Evolutionary conservation across 2,888 invertebrate species (phyloP).

Genomic region (Nycteola revayana): DNA sequence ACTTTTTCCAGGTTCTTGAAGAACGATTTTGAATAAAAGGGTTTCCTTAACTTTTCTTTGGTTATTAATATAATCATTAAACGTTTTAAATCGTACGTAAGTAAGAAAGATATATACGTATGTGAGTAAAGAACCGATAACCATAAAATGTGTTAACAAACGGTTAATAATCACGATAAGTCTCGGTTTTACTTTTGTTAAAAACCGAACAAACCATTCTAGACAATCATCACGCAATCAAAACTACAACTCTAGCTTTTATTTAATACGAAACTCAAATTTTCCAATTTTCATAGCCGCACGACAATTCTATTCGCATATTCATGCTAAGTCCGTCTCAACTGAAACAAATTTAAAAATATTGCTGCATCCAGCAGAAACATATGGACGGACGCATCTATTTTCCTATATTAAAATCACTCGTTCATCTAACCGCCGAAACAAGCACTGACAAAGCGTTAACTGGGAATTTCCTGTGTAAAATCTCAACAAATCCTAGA

Average conservation of each 20-base stretch:
- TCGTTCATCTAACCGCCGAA: conserved; percentile 36
- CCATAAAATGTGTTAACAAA: no score
- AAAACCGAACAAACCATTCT: no score
- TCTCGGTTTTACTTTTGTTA: conserved; percentile 1
- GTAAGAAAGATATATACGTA: no score
- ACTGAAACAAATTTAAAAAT: conserved; percentile 44
- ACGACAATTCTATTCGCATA: conserved; percentile 33
- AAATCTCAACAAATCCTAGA: conserved; percentile 37
- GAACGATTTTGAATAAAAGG: no score
- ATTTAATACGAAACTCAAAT: conserved; percentile 23
- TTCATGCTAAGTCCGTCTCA: conserved; percentile 35
- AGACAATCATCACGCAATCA: conserved; percentile 13
- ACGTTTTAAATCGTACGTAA: no score
- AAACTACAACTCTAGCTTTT: conserved; percentile 13
- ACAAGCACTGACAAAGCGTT: conserved; percentile 25
- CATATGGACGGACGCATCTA: conserved; percentile 32
- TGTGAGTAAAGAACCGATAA: no score
- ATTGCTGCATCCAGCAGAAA: conserved; percentile 26
- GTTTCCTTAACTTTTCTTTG: no score
- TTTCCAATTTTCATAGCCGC: conserved; percentile 24
- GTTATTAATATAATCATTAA: no score
- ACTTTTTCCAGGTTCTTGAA: background rate
- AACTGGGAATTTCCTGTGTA: conserved; percentile 14
- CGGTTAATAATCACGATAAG: no score
- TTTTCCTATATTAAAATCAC: conserved; percentile 57